Evolutionary conservation across 1,140 invertebrate species (phyloP).

Genomic region (Archivesica marissinica): DNA sequence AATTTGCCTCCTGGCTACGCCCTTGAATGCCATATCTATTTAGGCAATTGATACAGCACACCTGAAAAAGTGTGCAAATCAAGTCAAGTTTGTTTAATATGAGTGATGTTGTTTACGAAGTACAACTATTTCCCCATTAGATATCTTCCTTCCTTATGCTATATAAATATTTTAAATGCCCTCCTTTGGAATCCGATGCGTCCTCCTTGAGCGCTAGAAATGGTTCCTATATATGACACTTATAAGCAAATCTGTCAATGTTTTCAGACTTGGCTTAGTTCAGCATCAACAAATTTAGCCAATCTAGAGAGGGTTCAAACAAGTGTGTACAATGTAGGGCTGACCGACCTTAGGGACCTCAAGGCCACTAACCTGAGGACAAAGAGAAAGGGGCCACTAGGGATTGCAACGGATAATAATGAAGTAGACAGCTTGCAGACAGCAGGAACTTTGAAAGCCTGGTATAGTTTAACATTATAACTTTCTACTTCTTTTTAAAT

Average conservation of each 20-base stretch:
- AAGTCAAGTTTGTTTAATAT: too few relatives aligned
- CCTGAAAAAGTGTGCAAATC: too few relatives aligned
- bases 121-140: too few relatives aligned
- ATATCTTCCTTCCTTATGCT: too few relatives aligned
- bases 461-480: not conserved
- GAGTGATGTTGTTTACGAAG: too few relatives aligned
- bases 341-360: conserved; percentile 66
- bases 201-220: too few relatives aligned
- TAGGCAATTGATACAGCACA: too few relatives aligned
- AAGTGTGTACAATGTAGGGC: conserved; percentile 74
- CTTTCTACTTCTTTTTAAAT: not conserved
- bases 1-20: too few relatives aligned
- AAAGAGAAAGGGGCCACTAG: not conserved
- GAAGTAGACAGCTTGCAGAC: not conserved
- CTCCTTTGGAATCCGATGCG: too few relatives aligned
- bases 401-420: not conserved
- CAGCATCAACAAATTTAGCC: conserved; percentile 68
- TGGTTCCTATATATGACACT: not conserved
- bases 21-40: too few relatives aligned
- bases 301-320: conserved; percentile 72
- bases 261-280: conserved; percentile 74
- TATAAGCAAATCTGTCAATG: not conserved
- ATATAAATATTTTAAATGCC: too few relatives aligned
- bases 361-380: conserved; percentile 63
- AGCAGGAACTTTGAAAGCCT: conserved; percentile 5